These are phyloP conservation scores for Pterostichus madidus DNA, from an alignment of 2,888 invertebrate species.

Conservation along the genomic window DNA sequence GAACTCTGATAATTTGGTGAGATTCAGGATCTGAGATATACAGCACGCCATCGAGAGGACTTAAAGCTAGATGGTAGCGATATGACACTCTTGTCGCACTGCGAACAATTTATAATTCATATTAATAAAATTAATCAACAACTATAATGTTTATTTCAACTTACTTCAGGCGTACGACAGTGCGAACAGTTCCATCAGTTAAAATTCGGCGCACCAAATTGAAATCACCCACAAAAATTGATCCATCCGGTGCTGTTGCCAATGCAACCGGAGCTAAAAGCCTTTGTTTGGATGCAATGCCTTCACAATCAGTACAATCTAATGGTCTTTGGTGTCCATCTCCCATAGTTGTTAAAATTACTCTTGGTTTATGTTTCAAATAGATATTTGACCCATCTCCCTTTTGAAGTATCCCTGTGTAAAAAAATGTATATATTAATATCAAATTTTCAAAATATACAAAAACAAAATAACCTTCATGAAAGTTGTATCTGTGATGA, in stretches of 20 bases:
- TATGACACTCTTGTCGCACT: slow-evolving; percentile 96
- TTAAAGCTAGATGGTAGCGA: slow-evolving; percentile 97
- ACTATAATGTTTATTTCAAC: slow-evolving; percentile 73
- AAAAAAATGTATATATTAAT: slow-evolving; percentile 55
- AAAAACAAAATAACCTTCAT: slow-evolving; percentile 85
- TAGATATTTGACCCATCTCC: slow-evolving; percentile 98
- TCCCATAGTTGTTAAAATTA: slow-evolving; percentile 94
- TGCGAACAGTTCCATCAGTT: slow-evolving; percentile 90
- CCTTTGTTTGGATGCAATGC: slow-evolving; percentile 88
- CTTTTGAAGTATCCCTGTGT: slow-evolving; percentile 93
- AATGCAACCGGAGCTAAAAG: slow-evolving; percentile 95
- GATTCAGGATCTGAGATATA: slow-evolving; percentile 98
- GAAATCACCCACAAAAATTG: slow-evolving; percentile 96
- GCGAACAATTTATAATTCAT: slow-evolving; percentile 71
- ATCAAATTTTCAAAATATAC: slow-evolving; percentile 23
- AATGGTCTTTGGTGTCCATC: slow-evolving; percentile 93
- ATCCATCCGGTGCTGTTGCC: slow-evolving; percentile 94
- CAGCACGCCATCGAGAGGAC: slow-evolving; percentile 94
- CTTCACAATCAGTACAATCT: slow-evolving; percentile 90
- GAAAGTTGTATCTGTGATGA: slow-evolving; percentile 98
- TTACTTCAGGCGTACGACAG: slow-evolving; percentile 90
- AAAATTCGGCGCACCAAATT: slow-evolving; percentile 93
- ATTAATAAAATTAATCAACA: slow-evolving; percentile 69
- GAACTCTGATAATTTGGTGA: slow-evolving; percentile 94
- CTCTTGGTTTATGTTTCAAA: slow-evolving; percentile 93